Conservation (phyloP, 2,113 vertebrate genomes). For the Todiramphus saurophagus region DNA sequence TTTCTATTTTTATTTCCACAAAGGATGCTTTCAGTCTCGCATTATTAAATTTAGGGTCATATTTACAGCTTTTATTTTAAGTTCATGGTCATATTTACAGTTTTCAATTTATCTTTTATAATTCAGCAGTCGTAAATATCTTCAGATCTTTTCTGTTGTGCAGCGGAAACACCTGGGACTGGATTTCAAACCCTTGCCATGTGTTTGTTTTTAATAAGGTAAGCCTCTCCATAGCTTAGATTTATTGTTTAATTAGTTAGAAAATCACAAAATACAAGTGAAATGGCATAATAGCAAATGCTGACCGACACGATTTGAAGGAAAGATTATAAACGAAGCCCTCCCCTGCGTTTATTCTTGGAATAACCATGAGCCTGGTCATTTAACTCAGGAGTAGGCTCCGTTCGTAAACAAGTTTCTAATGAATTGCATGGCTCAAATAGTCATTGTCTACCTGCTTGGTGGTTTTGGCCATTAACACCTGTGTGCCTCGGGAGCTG, state of each 20-base stretch:
- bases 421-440: background rate
- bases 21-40: background rate
- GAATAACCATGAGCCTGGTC: background rate
- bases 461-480: background rate
- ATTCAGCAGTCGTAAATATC: background rate
- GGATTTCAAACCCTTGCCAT: background rate
- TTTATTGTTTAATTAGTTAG: slow-evolving; percentile 59
- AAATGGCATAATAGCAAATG: background rate
- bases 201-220: background rate
- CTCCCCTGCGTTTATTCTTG: background rate
- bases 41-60: slow-evolving; percentile 14
- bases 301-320: background rate
- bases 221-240: background rate
- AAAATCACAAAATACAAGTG: slow-evolving; percentile 22
- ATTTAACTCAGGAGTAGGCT: background rate
- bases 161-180: background rate
- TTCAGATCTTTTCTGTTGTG: background rate
- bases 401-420: background rate
- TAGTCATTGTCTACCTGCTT: background rate
- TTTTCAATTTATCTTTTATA: background rate
- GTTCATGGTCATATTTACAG: background rate
- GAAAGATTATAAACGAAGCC: background rate
- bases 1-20: slow-evolving; percentile 3
- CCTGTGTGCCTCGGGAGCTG: background rate
- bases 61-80: slow-evolving; percentile 44